A percentile compares a stretch with the other conserved stretches of the same genome.
These are phyloP conservation scores for Meteorus sp. DNA, from an alignment of 1,140 invertebrate species.

Conservation along the genomic window DNA sequence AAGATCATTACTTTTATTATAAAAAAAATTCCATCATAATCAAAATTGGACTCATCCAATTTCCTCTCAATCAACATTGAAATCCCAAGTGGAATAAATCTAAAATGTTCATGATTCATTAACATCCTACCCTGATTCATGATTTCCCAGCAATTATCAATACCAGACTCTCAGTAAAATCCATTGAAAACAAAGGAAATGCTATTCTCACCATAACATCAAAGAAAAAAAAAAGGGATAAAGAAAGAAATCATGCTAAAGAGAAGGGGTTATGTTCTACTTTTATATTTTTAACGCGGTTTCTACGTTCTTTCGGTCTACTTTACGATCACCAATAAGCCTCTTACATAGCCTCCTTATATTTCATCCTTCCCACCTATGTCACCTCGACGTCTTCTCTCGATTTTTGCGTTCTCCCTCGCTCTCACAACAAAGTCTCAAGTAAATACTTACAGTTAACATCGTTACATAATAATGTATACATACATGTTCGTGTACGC, in stretches of 20 bases:
- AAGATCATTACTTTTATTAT: too few species aligned
- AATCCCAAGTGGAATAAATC: too few species aligned
- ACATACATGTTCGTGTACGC: slow-evolving; percentile 11
- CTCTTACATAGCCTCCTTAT: slow-evolving; percentile 13
- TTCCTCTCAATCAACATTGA: too few species aligned
- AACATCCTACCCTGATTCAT: too few species aligned
- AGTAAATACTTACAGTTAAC: slow-evolving; percentile 54
- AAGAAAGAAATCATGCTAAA: not conserved
- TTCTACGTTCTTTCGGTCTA: slow-evolving; percentile 32
- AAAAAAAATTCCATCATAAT: too few species aligned
- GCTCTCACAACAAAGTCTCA: slow-evolving; percentile 27
- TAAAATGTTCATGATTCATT: too few species aligned
- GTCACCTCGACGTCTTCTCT: slow-evolving; percentile 34
- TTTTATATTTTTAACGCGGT: slow-evolving; percentile 43
- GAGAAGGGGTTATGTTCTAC: slow-evolving; percentile 37
- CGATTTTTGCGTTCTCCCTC: slow-evolving; percentile 29
- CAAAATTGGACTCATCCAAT: too few species aligned
- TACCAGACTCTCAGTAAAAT: too few species aligned
- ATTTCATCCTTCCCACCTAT: slow-evolving; percentile 8
- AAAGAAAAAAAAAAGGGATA: not conserved
- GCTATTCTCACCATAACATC: too few species aligned
- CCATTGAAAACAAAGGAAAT: too few species aligned
- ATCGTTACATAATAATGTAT: slow-evolving; percentile 45
- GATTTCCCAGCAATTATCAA: too few species aligned
- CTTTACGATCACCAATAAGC: slow-evolving; percentile 28